Base-by-base conservation (phyloP, 2,888 invertebrate species). In the Brachylomia viminalis region DNA sequence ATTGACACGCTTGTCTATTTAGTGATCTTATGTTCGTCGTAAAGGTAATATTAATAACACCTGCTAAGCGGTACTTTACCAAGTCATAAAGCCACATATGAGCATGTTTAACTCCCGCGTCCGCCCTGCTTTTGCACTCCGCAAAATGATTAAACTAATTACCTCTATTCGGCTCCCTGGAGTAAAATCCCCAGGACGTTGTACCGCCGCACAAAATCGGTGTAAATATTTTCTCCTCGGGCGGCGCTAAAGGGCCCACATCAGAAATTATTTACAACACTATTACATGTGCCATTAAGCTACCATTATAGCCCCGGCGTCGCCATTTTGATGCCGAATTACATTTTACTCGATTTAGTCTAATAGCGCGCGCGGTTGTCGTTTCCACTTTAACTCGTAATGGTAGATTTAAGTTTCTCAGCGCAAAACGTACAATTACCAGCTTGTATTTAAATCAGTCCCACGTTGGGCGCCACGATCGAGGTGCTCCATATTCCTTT, bases 231-330 rank as follows among this genome's bases (percentile, higher is more conserved):
- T 86, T 82, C 84, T 84, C 56, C 17, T 61, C 61, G 17, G 70
- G 81, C 64, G 70, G 76, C 54, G 52, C 67, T 79, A 59, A 74
- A 83, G 76, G 79, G 70, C 59, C 69, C 72, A 77, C 77, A 80
- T 79, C 78, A 85, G 86, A 91, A 90, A 92, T 93, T 91, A 93
- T 92, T 92, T 90, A 92, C 90, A 90, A 85, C 89, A 92, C 91
- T 92, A 92, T 94, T 92, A 94, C 91, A 93, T 90, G 90, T 89
- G 85, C 93, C 92, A 94, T 94, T 94, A 93, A 88, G 82, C 88
- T 83, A 87, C 90, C 91, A 93, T 93, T 92, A 90, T 84, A 81
- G 86, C 86, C 82, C 38, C 61, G 61, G 83, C 86, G 88, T 83
- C 88, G 91, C 92, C 92, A 92, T 93, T 91, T 93, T 92, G 91